phyloP scores from a whole-genome alignment of 2,888 invertebrate genomes.

The Trichopria drosophilae region DNA sequence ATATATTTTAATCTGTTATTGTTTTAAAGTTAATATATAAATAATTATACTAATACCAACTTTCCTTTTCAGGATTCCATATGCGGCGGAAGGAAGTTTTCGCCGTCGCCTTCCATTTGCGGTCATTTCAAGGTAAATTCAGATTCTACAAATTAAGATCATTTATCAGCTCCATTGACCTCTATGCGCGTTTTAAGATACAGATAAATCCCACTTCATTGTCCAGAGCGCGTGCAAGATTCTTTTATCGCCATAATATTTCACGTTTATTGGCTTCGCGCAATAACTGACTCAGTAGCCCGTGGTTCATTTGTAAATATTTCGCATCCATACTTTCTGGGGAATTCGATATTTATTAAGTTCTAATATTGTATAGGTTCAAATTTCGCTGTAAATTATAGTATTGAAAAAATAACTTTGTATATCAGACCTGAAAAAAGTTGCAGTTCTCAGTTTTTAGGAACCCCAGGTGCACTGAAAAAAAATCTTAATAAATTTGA shows the following conservation, averaged over 20 bases:
- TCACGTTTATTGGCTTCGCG: constrained; percentile 46
- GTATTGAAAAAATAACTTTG: too few species aligned
- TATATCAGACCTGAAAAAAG: too few species aligned
- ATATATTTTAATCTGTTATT: too few species aligned
- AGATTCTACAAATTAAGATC: not conserved
- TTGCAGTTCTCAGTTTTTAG: too few species aligned
- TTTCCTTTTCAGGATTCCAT: constrained; percentile 46
- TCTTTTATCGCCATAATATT: constrained; percentile 46
- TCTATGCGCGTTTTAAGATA: not conserved
- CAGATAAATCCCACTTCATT: too few species aligned
- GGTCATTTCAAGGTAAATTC: constrained; percentile 41
- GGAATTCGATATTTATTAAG: too few species aligned
- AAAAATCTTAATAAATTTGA: too few species aligned
- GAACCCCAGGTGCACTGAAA: too few species aligned
- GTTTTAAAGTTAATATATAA: not conserved
- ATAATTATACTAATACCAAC: constrained; percentile 2
- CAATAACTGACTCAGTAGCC: constrained; percentile 44
- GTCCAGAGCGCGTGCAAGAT: too few species aligned
- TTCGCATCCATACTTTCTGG: too few species aligned
- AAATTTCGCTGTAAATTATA: too few species aligned
- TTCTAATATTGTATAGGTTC: too few species aligned
- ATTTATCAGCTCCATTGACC: not conserved
- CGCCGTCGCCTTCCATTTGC: constrained; percentile 40
- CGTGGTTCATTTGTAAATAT: constrained; percentile 45
- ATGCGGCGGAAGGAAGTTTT: constrained; percentile 48